Evolutionary conservation across 1,140 invertebrate genomes (phyloP).

Genomic region (Cydia amplana): DNA sequence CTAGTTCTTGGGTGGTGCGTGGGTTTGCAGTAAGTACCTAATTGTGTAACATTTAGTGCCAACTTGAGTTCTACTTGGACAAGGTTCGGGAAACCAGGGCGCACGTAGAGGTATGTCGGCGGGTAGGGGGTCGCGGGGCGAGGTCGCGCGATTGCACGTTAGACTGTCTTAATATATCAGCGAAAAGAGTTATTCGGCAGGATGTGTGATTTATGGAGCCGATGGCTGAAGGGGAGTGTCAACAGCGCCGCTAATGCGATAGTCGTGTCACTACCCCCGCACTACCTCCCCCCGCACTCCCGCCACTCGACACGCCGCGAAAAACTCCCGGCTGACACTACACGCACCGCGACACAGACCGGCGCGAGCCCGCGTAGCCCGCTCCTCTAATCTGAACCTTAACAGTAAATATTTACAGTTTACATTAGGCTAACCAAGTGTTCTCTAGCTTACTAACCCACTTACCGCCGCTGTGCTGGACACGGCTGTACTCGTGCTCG

Average conservation of each 20-base stretch:
- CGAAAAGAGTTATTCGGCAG: conserved; percentile 30
- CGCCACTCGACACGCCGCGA: background rate
- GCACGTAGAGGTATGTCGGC: background rate
- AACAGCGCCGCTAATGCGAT: conserved; percentile 36
- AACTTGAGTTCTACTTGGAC: background rate
- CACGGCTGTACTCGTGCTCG: background rate
- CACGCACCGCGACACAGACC: background rate
- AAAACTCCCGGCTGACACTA: conserved; percentile 8
- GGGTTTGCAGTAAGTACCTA: too few relatives aligned
- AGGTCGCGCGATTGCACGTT: background rate
- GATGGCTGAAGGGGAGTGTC: conserved; percentile 1
- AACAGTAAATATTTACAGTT: background rate
- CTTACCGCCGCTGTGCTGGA: conserved; percentile 1
- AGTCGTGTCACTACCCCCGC: conserved; percentile 33
- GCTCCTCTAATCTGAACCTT: background rate
- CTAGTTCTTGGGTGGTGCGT: too few relatives aligned
- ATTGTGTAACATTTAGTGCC: too few relatives aligned
- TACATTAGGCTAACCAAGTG: background rate
- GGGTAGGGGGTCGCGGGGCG: background rate
- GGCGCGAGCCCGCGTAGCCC: background rate
- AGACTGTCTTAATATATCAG: conserved; percentile 20
- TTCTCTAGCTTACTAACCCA: background rate
- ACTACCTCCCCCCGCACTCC: background rate
- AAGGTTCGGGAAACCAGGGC: conserved; percentile 6
- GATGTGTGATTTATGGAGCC: conserved; percentile 32